These are phyloP conservation scores for Cossypha heuglini DNA, from an alignment of 2,797 vertebrate genomes.

Conservation along the genomic window DNA sequence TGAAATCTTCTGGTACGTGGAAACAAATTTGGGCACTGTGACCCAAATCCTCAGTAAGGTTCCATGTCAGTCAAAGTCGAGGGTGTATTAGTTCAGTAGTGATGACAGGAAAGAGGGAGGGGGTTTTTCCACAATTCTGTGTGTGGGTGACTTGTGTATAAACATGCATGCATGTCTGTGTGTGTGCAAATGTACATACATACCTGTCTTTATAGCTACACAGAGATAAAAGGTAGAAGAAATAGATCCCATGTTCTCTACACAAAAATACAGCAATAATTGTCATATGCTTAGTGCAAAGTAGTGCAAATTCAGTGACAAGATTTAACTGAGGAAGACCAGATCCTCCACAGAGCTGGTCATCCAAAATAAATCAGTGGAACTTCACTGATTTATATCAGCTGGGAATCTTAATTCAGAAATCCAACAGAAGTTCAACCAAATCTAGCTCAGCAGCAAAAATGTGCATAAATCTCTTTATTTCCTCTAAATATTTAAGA, in stretches of 20 bases:
- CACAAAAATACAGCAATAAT: neutral
- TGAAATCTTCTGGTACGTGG: neutral
- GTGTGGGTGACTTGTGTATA: neutral
- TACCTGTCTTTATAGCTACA: neutral
- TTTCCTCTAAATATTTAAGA: conserved; percentile 30
- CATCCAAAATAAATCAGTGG: neutral
- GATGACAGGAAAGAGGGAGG: neutral
- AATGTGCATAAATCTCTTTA: neutral
- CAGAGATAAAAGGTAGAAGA: neutral
- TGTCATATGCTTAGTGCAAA: neutral
- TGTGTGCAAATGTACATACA: neutral
- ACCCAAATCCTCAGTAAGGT: neutral
- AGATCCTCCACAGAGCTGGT: neutral
- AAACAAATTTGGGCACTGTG: neutral
- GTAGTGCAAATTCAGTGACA: neutral
- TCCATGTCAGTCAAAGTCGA: neutral
- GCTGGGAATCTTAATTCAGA: neutral
- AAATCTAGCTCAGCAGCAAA: neutral
- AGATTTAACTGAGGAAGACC: neutral
- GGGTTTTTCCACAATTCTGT: neutral
- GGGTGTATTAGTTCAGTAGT: too few species aligned
- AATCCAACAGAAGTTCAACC: neutral
- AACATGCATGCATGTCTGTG: neutral
- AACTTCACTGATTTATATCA: neutral
- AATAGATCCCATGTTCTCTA: neutral